Conservation (phyloP, 2,113 vertebrate genomes). For the Pomatostomus ruficeps region DNA sequence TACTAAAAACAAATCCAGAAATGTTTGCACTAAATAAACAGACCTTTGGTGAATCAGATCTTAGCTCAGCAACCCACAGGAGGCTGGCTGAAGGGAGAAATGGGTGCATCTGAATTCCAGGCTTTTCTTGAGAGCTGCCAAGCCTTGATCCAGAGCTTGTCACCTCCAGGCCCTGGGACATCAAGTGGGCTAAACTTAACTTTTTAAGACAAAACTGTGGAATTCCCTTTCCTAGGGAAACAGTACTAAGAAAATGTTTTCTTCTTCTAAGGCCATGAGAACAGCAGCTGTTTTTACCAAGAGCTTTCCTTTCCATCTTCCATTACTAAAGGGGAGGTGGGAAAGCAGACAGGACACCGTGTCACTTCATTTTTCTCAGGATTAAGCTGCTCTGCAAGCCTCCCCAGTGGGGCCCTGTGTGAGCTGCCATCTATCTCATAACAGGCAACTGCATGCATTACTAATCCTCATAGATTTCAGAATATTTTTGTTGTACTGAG, state of each 20-base stretch:
- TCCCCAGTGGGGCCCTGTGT: not conserved
- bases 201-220: not conserved
- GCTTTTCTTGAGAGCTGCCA: not conserved
- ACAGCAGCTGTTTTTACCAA: not conserved
- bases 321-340: not conserved
- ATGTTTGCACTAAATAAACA: not conserved
- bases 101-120: not conserved
- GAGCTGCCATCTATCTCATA: not conserved
- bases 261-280: not conserved
- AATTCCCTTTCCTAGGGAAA: not conserved
- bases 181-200: not conserved
- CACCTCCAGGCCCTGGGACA: not conserved
- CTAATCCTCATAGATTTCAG: conserved; percentile 39
- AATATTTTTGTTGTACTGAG: conserved; percentile 38
- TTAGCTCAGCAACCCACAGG: not conserved
- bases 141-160: not conserved
- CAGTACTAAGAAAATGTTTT: not conserved
- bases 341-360: not conserved
- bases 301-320: not conserved
- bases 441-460: not conserved
- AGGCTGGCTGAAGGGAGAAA: not conserved
- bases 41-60: not conserved
- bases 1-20: not conserved
- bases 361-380: conserved; percentile 5
- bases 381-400: not conserved